Evolutionary conservation across 2,888 invertebrate genomes (phyloP), one percentile per base, ranked within the genome.

Genomic region (Eristalis arbustorum): DNA sequence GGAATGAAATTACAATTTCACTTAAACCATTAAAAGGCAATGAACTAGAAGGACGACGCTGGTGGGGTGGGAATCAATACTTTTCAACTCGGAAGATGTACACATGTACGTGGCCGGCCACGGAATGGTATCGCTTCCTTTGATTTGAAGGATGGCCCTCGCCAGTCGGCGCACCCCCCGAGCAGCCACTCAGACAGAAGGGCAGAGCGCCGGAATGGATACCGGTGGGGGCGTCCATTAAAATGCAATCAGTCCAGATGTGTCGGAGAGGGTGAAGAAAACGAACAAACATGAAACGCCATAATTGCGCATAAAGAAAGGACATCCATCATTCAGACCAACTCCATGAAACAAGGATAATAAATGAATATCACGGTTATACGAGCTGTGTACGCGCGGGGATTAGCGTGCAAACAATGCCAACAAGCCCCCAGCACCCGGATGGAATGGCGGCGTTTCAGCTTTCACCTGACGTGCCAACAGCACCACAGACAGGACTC

Each of bases 11-110:
- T 89, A 84, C 88, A 88, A 88, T 89, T 89, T 89, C 89, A 89
- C 84, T 90, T 88, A 89, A 89, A 82, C 88, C 89, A 89, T 89
- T 89, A 88, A 89, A 89, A 88, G 84, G 88, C 89, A 89, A 84
- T 89, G 89, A 89, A 88, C 88, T 88, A 88, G 89, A 89, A 88
- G 59, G 37, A 72, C 42, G 69, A 77, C 11, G 69, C 4, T n/a
- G n/a, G 25, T 6, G 25, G 59, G 13, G 23, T 59, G 18, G 18
- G n/a, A 59, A 59, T 59, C 59, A 59, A 59, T 59, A 59, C 25
- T 25, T 59, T 18, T 25, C 59, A 28, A 49, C 49, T 49, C 13
- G 23, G 6, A 23, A 25, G 59, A 59, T 59, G 59, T 13, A 14
- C 23, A 25, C 13, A 14, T 23, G 14, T 25, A 59, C 59, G 13